Conservation (phyloP, 2,797 vertebrate species). For the Pangasius larnaudii region DNA sequence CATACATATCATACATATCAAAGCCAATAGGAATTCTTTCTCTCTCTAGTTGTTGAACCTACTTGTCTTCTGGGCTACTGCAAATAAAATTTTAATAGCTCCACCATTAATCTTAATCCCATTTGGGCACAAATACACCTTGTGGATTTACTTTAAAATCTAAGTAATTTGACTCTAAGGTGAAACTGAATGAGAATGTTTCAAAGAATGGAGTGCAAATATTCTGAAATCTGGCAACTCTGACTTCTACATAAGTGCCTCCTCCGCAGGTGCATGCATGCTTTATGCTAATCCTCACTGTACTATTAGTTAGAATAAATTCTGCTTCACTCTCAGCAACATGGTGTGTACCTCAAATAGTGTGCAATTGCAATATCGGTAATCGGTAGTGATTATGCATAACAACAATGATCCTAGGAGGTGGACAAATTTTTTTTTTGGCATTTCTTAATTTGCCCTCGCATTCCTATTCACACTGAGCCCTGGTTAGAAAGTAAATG, state of each 20-base stretch:
- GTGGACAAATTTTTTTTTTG: not conserved
- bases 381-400: not conserved
- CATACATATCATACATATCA: not conserved
- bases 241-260: not conserved
- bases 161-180: not conserved
- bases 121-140: constrained; percentile 7
- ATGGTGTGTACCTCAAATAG: not conserved
- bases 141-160: not conserved
- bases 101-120: not conserved
- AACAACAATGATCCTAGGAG: not conserved
- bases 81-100: not conserved
- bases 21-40: not conserved
- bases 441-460: not conserved
- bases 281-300: not conserved
- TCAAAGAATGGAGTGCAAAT: not conserved
- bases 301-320: not conserved
- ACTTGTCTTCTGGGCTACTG: not conserved
- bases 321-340: not conserved
- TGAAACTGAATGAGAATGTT: not conserved
- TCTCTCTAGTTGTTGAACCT: not conserved
- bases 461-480: not conserved
- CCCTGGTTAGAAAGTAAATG: not conserved
- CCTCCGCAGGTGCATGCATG: not conserved
- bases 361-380: not conserved
- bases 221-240: constrained; percentile 1